Evolutionary conservation across 1,140 invertebrate species (phyloP), one percentile per base, ranked within the genome.

Genomic region (Leptinotarsa texana): DNA sequence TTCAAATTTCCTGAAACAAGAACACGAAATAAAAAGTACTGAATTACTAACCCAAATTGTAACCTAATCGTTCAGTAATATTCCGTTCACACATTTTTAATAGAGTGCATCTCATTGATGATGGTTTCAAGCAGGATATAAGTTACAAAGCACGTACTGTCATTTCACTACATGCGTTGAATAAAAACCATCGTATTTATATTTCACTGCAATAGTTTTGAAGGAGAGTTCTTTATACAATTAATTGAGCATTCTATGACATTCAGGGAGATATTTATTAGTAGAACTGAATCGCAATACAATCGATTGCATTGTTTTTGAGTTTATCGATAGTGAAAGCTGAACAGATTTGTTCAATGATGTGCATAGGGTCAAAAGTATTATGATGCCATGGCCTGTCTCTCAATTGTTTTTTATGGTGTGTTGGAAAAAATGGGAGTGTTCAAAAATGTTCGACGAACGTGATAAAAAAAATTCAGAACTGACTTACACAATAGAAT

Each of bases 1-100:
- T 57, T 57, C 13, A 4, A 57, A 17, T 57, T 57, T 57, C 51
- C 15, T 57, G 51, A 57, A 57, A n/a, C 51, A 5, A 18, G 51
- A 57, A 4, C 51, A 57, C 51, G 51, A 57, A 57, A 57, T 57
- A 5, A 57, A 57, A 17, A 18, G 51, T 17, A n/a, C 15, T 42
- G 33, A 15, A 57, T 57, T 57, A 57, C 51, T 57, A 57, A 57
- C 51, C 51, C 51, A 57, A 57, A 57, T 42, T 57, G 51, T 57
- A 18, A 57, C 5, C 51, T 57, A 17, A n/a, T 57, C 8, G 33
- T 57, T 57, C 51, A 17, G n/a, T 5, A 57, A n/a, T 57, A 57
- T 57, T 57, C 51, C 51, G 4, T n/a, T 6, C 51, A 57, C 51
- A 57, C 13, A 17, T 57, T 57, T 57, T 18, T 15, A 11, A 42